phyloP scores from a whole-genome alignment of 2,888 invertebrate genomes.

The Drosophila merina region DNA sequence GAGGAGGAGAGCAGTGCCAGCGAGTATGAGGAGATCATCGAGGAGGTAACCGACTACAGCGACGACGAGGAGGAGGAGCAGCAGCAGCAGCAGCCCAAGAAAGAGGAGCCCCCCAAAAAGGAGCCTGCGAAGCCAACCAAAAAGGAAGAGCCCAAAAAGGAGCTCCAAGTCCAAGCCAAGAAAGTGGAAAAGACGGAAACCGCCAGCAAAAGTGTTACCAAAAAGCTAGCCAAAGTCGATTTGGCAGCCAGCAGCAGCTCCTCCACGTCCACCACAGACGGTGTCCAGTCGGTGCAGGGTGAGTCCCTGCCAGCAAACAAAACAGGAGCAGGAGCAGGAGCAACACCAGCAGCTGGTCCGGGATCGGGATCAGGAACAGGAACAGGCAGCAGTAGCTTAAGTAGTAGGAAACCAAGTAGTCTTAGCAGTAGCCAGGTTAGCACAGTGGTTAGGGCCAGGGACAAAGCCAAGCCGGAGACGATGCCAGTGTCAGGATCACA shows the following conservation, averaged over 20 bases:
- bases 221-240: slow-evolving; percentile 65
- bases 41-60: slow-evolving; percentile 82
- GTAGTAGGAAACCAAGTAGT: slow-evolving; percentile 59
- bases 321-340: slow-evolving; percentile 9
- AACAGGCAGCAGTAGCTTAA: slow-evolving; percentile 54
- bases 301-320: slow-evolving; percentile 88
- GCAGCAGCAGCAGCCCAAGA: slow-evolving; percentile 14
- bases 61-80: slow-evolving; percentile 56
- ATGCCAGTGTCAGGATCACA: slow-evolving; percentile 26
- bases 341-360: slow-evolving; percentile 18
- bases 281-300: slow-evolving; percentile 85
- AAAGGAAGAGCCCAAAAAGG: slow-evolving; percentile 41
- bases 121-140: slow-evolving; percentile 9
- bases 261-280: slow-evolving; percentile 48
- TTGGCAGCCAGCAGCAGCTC: slow-evolving; percentile 44
- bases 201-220: slow-evolving; percentile 45
- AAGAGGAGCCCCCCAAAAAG: slow-evolving; percentile 45
- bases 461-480: slow-evolving; percentile 42
- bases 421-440: slow-evolving; percentile 60
- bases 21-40: slow-evolving; percentile 83
- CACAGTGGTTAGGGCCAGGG: slow-evolving; percentile 54
- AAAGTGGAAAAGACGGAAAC: slow-evolving; percentile 18
- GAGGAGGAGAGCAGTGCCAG: slow-evolving; percentile 80
- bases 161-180: slow-evolving; percentile 34
- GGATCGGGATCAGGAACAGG: slow-evolving; percentile 5